phyloP scores from a whole-genome alignment of 2,113 vertebrate genomes.

The Nansenia antarctica region DNA sequence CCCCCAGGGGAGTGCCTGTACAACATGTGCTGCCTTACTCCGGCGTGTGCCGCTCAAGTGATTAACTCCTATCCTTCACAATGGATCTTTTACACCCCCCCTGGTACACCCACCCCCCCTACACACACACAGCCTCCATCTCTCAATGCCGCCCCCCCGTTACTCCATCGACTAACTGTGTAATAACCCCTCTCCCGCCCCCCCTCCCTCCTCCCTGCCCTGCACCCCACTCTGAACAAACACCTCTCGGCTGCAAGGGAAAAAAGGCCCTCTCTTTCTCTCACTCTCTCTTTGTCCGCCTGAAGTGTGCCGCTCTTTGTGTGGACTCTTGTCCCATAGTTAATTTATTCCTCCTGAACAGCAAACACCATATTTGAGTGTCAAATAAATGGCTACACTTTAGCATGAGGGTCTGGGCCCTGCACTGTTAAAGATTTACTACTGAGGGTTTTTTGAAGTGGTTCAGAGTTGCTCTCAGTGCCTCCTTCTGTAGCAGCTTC shows the following conservation, averaged over 20 bases:
- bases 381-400: conserved; percentile 70
- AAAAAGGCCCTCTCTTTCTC: background rate
- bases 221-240: conserved; percentile 71
- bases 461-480: background rate
- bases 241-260: conserved; percentile 57
- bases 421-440: conserved; percentile 60
- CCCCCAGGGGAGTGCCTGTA: conserved; percentile 62
- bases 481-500: background rate
- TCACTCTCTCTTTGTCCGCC: conserved; percentile 60
- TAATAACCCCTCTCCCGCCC: conserved; percentile 50
- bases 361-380: conserved; percentile 67
- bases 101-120: conserved; percentile 12
- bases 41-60: conserved; percentile 74
- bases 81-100: conserved; percentile 63
- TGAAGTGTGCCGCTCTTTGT: conserved; percentile 74
- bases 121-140: conserved; percentile 40
- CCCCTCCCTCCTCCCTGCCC: conserved; percentile 46
- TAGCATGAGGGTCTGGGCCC: conserved; percentile 51
- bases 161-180: conserved; percentile 63
- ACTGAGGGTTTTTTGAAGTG: background rate
- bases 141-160: conserved; percentile 32
- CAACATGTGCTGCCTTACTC: conserved; percentile 70
- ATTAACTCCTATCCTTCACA: conserved; percentile 71
- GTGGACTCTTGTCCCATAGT: conserved; percentile 45
- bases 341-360: conserved; percentile 65